Evolutionary conservation across 35 echinoderm and acorn worm genomes (phyloP).

Genomic region (Apostichopus californicus): DNA sequence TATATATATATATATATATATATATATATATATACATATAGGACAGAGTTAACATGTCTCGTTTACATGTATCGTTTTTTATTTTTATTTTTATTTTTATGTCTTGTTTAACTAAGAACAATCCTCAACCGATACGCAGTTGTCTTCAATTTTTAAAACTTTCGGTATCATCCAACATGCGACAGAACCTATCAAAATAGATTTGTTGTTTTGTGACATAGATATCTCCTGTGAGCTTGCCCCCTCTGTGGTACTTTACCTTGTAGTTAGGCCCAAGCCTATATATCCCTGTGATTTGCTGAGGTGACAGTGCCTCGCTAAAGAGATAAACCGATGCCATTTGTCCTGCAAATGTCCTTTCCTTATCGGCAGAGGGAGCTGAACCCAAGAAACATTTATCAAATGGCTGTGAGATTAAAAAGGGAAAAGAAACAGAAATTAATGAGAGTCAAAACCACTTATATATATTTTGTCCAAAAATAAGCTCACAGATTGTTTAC

Average conservation of each 20-base stretch:
- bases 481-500: neutral
- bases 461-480: neutral
- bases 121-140: too few relatives aligned
- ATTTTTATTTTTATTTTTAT: too few relatives aligned
- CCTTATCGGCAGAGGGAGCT: conserved; percentile 87
- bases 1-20: too few relatives aligned
- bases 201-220: too few relatives aligned
- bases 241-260: conserved; percentile 48
- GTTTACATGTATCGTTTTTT: too few relatives aligned
- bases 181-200: too few relatives aligned
- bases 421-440: conserved; percentile 35
- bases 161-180: too few relatives aligned
- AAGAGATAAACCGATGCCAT: conserved; percentile 95
- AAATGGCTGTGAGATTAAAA: conserved; percentile 73
- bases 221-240: too few relatives aligned
- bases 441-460: neutral
- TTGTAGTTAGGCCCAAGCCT: conserved; percentile 93
- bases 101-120: too few relatives aligned
- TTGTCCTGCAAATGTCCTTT: conserved; percentile 91
- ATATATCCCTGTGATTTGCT: conserved; percentile 88
- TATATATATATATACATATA: too few relatives aligned
- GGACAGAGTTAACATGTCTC: too few relatives aligned
- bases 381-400: conserved; percentile 97
- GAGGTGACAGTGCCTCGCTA: conserved; percentile 88
- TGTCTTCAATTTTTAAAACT: too few relatives aligned